A percentile compares a stretch with the other conserved stretches of the same genome.
Conservation (phyloP, 1,140 invertebrate genomes). For the Paracyclopina nana region DNA sequence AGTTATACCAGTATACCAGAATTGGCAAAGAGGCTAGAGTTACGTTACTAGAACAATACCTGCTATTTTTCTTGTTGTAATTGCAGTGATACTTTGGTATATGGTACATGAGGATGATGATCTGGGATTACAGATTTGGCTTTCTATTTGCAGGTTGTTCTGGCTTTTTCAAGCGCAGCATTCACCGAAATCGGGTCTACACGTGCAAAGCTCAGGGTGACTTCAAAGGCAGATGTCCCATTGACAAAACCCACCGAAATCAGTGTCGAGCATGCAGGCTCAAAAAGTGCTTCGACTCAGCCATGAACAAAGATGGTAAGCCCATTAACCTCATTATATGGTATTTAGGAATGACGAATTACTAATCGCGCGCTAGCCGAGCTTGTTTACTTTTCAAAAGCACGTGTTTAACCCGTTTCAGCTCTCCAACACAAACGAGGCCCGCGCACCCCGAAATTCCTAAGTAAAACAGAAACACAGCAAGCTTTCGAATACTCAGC, state of each 20-base stretch:
- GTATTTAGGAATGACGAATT: no score
- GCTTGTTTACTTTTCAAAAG: no score
- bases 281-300: constrained; percentile 86
- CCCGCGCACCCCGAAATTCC: no score
- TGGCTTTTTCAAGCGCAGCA: constrained; percentile 90
- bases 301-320: constrained; percentile 98
- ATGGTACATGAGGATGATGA: constrained; percentile 8
- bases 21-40: no score
- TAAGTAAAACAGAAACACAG: no score
- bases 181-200: constrained; percentile 82
- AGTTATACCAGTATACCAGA: no score
- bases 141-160: constrained; percentile 57
- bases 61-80: not conserved
- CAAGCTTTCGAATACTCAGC: no score
- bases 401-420: no score
- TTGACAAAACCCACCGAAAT: constrained; percentile 91
- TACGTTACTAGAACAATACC: no score
- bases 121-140: not conserved
- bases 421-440: no score
- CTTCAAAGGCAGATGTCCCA: constrained; percentile 74
- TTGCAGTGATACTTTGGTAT: not conserved
- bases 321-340: no score
- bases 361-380: no score
- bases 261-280: constrained; percentile 89
- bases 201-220: constrained; percentile 87